Base-by-base conservation (phyloP, 2,888 invertebrate genomes). In the Chydorus sphaericus region DNA sequence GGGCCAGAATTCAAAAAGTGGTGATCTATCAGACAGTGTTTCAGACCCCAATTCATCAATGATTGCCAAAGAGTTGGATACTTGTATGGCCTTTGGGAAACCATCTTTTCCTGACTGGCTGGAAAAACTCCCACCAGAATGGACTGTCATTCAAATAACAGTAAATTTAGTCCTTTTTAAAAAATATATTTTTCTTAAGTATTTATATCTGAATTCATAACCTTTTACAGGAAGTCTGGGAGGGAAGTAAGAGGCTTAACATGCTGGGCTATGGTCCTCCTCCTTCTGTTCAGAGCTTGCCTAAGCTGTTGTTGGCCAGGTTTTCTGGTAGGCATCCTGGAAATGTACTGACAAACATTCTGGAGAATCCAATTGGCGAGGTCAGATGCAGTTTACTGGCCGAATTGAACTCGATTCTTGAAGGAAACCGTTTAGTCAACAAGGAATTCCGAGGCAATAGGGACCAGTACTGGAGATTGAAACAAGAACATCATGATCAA, bases 401-500 rank as follows among this genome's bases (percentile, higher is more conserved):
- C 10, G 52, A 52, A 36, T 36, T 52, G 23, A n/a, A 36, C 8
- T 14, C 31, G n/a, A 26, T 52, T 8, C 11, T 52, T 18, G 52
- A 31, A 36, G 37, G 20, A 16, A 52, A 52, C n/a, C 26, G 36
- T 14, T 11, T 23, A 11, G 52, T 52, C 7, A 33, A 31, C 20
- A 52, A 23, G 10, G 52, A 52, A 7, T 55, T 26, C n/a, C 55
- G 55, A 7, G 36, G 48, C 1, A 48, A 33, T 36, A 30, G 48
- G 10, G 48, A 33, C 7, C 23, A 31, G 31, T 55, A 55, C 18
- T 55, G 55, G 55, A 55, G 36, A 36, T 8, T 49, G 7, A 37
- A 39, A 10, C 48, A 55, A 48, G 48, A 55, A 14, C 55, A 55
- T 16, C 48, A 55, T 16, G 33, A 31, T 49, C 48, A 55, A 10